Conservation (phyloP, 2,888 invertebrate species). For the Arrhopalites spinosus region DNA sequence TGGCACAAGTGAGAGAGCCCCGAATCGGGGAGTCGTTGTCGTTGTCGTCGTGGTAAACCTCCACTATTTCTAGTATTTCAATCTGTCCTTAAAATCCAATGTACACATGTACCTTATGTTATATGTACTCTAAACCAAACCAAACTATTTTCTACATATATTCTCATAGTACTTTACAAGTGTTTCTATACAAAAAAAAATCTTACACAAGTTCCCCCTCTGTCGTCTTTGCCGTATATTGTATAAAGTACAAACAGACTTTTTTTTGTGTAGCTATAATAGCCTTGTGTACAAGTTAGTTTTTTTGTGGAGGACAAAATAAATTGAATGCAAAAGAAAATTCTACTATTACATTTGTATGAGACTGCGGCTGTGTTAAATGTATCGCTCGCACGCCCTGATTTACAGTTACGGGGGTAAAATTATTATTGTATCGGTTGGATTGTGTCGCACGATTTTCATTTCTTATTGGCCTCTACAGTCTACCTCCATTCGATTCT, state of each 20-base stretch:
- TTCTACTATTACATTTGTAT: background rate
- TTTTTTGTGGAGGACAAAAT: background rate
- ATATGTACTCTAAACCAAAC: no score
- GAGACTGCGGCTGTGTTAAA: background rate
- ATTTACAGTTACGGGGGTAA: background rate
- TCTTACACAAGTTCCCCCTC: no score
- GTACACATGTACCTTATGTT: no score
- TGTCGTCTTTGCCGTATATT: no score
- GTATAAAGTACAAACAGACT: no score
- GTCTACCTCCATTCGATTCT: background rate
- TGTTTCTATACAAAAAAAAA: no score
- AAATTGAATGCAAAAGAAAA: background rate
- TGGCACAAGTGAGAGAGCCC: no score
- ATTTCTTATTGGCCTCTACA: background rate
- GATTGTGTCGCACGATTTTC: no score
- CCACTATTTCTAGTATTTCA: background rate
- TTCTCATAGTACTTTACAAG: no score
- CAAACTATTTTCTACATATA: no score
- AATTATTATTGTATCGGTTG: constrained; percentile 2
- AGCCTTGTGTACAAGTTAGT: background rate
- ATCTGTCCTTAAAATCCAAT: background rate
- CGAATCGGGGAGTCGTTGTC: no score
- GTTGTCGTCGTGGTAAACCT: no score
- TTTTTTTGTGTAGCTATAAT: background rate
- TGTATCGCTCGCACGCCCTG: constrained; percentile 8